Conservation (phyloP, 2,888 invertebrate species). For the Drosophila ezoana region DNA sequence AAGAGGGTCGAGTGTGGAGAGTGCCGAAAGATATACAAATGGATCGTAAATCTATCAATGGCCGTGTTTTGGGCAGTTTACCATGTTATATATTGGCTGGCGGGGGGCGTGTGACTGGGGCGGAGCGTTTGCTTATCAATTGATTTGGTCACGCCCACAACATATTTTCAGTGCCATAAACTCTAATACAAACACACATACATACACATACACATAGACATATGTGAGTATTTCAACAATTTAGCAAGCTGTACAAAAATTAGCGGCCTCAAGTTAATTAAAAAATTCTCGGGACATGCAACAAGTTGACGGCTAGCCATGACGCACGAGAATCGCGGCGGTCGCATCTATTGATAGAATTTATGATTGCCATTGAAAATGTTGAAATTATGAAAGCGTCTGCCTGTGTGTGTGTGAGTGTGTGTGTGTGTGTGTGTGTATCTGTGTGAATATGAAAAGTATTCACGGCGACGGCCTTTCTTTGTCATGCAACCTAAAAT, state of each 20-base stretch:
- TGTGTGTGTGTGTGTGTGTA: neutral
- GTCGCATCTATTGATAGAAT: constrained; percentile 65
- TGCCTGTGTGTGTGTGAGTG: neutral
- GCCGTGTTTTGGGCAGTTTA: constrained; percentile 32
- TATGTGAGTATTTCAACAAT: constrained; percentile 2
- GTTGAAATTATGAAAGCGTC: constrained; percentile 54
- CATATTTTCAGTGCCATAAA: constrained; percentile 25
- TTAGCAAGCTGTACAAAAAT: constrained; percentile 44
- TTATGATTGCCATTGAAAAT: constrained; percentile 73
- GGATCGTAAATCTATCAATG: constrained; percentile 60
- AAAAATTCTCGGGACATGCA: constrained; percentile 66
- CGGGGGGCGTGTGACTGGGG: neutral
- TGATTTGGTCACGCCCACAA: constrained; percentile 35
- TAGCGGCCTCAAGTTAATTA: constrained; percentile 65
- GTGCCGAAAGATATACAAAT: constrained; percentile 46
- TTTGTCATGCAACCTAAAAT: constrained; percentile 57
- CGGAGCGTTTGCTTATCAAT: constrained; percentile 29
- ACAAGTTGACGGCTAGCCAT: constrained; percentile 76
- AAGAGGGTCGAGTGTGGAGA: neutral
- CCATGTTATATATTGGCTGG: neutral
- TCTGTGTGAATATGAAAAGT: constrained; percentile 45
- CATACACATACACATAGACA: neutral
- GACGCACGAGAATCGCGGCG: constrained; percentile 63
- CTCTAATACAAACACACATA: constrained; percentile 8
- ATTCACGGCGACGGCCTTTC: constrained; percentile 54